phyloP scores from a whole-genome alignment of 2,797 vertebrate genomes.

The Lithobates sylvaticus region DNA sequence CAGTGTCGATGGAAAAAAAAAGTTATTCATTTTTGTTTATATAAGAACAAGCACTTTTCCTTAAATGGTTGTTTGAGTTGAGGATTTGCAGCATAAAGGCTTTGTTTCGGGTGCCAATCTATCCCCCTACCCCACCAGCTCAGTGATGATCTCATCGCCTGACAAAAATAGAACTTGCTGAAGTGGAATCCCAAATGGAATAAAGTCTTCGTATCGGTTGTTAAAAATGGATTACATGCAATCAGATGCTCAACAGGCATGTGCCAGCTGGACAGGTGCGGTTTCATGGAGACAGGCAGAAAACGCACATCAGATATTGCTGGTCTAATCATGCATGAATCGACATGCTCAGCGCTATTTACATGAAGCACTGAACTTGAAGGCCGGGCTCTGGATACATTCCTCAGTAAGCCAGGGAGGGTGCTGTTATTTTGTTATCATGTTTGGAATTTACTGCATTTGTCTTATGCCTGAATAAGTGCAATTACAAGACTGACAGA shows the following conservation, averaged over 20 bases:
- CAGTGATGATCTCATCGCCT: not conserved
- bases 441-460: slow-evolving; percentile 21
- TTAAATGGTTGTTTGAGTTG: too few relatives aligned
- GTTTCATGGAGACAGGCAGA: slow-evolving; percentile 19
- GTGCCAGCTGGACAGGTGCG: slow-evolving; percentile 30
- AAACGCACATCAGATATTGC: slow-evolving; percentile 27
- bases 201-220: not conserved
- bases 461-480: slow-evolving; percentile 9
- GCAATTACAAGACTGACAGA: not conserved
- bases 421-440: slow-evolving; percentile 28
- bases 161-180: slow-evolving; percentile 12
- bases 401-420: slow-evolving; percentile 45
- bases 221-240: not conserved
- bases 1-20: too few relatives aligned
- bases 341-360: slow-evolving; percentile 17
- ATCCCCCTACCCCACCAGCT: not conserved
- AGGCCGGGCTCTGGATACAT: slow-evolving; percentile 4
- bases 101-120: not conserved
- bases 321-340: slow-evolving; percentile 40
- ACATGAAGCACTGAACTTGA: slow-evolving; percentile 2
- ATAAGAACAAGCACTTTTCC: too few relatives aligned
- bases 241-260: not conserved
- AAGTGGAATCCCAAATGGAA: not conserved
- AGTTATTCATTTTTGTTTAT: too few relatives aligned
- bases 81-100: too few relatives aligned